phyloP scores from a whole-genome alignment of 2,888 invertebrate species.

The Buathra laborator region DNA sequence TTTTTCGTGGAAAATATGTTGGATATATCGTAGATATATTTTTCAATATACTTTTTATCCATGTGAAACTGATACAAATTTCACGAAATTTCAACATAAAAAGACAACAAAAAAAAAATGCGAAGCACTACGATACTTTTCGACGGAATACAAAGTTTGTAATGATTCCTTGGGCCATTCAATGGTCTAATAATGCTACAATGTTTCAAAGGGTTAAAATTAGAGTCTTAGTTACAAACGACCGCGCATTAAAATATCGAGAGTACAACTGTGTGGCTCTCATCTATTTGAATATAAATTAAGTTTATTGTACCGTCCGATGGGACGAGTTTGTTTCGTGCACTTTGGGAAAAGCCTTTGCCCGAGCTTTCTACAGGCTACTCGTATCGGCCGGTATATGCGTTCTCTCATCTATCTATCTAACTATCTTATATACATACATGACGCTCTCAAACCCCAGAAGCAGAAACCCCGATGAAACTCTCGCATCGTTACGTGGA shows the following conservation, averaged over 20 bases:
- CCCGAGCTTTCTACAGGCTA: neutral
- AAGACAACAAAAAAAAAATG: too few relatives aligned
- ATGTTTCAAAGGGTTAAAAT: neutral
- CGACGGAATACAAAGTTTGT: neutral
- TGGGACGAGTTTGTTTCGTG: conserved; percentile 10
- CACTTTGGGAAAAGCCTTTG: conserved; percentile 28
- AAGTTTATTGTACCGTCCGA: conserved; percentile 15
- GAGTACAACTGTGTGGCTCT: neutral
- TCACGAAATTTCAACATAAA: too few relatives aligned
- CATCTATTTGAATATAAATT: conserved; percentile 34
- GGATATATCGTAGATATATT: too few relatives aligned
- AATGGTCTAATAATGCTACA: too few relatives aligned
- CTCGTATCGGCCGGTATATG: neutral
- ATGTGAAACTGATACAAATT: too few relatives aligned
- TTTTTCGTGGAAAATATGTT: too few relatives aligned
- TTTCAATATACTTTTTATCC: too few relatives aligned
- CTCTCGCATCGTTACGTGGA: conserved; percentile 55
- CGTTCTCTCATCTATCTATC: neutral
- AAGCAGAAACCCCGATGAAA: conserved; percentile 32
- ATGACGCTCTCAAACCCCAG: conserved; percentile 11
- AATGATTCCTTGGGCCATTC: too few relatives aligned
- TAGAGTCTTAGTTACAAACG: neutral
- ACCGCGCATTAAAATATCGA: neutral
- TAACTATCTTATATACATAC: neutral
- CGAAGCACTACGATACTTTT: too few relatives aligned